Evolutionary conservation across 2,888 invertebrate species (phyloP).

Genomic region (Electrophaes corylata): DNA sequence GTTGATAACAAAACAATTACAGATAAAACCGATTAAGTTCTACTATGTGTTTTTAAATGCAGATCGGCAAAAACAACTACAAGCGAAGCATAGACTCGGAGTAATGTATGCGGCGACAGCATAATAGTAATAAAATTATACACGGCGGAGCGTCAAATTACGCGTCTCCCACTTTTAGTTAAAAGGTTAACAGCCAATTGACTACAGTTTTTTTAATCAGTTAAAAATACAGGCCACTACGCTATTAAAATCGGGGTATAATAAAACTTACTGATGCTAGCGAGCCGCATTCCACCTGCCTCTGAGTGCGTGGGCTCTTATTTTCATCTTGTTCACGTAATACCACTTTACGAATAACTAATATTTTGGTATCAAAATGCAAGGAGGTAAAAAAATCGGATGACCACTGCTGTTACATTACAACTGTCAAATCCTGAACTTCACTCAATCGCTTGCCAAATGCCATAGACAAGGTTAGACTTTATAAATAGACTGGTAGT

Average conservation of each 20-base stretch:
- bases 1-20: conserved; percentile 78
- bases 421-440: conserved; percentile 83
- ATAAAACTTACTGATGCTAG: conserved; percentile 76
- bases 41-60: conserved; percentile 50
- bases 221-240: conserved; percentile 79
- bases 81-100: conserved; percentile 18
- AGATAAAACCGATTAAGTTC: conserved; percentile 72
- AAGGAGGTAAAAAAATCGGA: conserved; percentile 80
- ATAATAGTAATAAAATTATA: conserved; percentile 83
- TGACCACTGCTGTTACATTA: conserved; percentile 81
- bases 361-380: conserved; percentile 84
- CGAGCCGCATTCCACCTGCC: conserved; percentile 81
- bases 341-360: conserved; percentile 81
- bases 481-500: conserved; percentile 68
- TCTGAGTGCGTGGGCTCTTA: conserved; percentile 80
- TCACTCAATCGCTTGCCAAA: conserved; percentile 76
- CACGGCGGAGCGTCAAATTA: conserved; percentile 82
- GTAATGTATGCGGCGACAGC: conserved; percentile 73
- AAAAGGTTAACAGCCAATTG: conserved; percentile 85
- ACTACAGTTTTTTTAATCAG: conserved; percentile 84
- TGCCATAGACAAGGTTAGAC: conserved; percentile 76
- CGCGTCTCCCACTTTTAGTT: conserved; percentile 83
- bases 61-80: conserved; percentile 57
- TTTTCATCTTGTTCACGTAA: conserved; percentile 84
- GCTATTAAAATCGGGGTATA: conserved; percentile 54